Conservation (phyloP, 2,113 vertebrate genomes). For the Oxyruncus cristatus region DNA sequence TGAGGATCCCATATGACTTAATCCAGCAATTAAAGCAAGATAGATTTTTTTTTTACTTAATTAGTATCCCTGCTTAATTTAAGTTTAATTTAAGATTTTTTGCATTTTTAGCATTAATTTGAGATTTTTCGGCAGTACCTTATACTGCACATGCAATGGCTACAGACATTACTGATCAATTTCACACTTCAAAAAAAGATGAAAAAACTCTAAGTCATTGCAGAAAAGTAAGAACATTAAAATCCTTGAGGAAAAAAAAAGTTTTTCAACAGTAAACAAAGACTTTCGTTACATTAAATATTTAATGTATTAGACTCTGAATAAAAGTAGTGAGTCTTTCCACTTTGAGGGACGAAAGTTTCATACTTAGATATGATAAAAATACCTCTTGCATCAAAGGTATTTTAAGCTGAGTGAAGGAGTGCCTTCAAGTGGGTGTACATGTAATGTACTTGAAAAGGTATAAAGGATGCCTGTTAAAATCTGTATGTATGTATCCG, state of each 20-base stretch:
- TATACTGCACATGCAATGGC: background rate
- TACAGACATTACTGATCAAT: background rate
- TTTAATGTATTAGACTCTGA: background rate
- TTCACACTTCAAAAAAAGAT: background rate
- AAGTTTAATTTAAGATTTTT: background rate
- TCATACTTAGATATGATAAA: background rate
- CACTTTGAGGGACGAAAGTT: background rate
- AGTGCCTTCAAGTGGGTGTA: background rate
- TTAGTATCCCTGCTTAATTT: background rate
- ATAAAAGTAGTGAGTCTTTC: background rate
- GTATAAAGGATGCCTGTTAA: background rate
- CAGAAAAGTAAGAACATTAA: background rate
- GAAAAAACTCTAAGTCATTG: background rate
- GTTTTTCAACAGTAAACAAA: background rate
- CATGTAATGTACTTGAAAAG: background rate
- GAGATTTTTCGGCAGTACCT: background rate
- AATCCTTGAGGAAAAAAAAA: background rate
- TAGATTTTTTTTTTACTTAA: background rate
- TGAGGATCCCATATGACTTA: background rate
- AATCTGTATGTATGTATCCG: background rate
- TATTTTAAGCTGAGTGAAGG: background rate
- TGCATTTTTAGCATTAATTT: background rate
- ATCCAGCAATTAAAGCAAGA: background rate
- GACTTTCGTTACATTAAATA: background rate
- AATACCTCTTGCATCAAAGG: background rate